Conservation (phyloP, 2,797 vertebrate species). For the Natrix natrix region DNA sequence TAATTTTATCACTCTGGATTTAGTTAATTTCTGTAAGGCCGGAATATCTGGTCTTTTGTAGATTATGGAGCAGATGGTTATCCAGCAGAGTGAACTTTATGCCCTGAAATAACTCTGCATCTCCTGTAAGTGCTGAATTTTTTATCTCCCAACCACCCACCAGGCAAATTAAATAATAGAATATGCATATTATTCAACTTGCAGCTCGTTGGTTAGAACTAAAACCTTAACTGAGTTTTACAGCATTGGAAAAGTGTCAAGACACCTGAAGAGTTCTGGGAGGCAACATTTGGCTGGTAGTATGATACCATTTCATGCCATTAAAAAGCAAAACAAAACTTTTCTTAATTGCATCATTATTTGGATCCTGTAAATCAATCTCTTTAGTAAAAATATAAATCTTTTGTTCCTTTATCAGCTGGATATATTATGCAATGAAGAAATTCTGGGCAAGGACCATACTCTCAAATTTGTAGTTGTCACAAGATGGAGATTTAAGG, state of each 20-base stretch:
- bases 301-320: background rate
- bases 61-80: background rate
- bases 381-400: slow-evolving; percentile 10
- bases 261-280: background rate
- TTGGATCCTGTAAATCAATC: background rate
- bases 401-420: slow-evolving; percentile 76
- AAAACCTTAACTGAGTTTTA: background rate
- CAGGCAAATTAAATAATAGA: background rate
- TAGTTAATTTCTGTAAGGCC: background rate
- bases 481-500: slow-evolving; percentile 99
- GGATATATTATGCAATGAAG: slow-evolving; percentile 99
- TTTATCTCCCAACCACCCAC: background rate
- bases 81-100: background rate
- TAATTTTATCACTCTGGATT: background rate
- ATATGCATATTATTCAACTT: background rate
- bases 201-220: background rate
- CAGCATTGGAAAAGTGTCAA: background rate
- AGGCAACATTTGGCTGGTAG: background rate
- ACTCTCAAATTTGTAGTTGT: slow-evolving; percentile 99
- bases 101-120: background rate
- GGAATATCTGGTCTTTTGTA: background rate
- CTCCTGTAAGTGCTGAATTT: background rate
- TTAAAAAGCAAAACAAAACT: background rate
- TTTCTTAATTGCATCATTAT: background rate
- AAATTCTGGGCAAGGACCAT: slow-evolving; percentile 98